Base-by-base conservation (phyloP, 2,113 vertebrate genomes). In the Anolis sagrei region DNA sequence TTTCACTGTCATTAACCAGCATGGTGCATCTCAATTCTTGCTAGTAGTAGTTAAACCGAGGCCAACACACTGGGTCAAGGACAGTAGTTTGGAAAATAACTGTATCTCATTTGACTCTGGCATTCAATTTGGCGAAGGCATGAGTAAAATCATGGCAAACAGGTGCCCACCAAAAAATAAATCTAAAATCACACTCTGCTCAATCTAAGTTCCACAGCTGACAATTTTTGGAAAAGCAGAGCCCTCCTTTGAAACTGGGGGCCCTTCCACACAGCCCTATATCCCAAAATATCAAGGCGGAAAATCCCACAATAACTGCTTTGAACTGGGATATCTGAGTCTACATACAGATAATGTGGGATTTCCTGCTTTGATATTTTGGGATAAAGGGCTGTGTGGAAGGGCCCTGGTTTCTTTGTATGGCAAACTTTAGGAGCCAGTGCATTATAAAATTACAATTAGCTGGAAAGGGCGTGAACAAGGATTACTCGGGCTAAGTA, bases 131-230 rank as follows among this genome's bases (percentile, higher is more conserved):
- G 84, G 84, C 77, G 74, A 36, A 64, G 69, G 62, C 10, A 32
- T 13, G n/a, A 2, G 16, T 64, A 49, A 74, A 86, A 86, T 16
- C 70, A 86, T 48, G 70, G 58, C 36, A 23, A 23, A 49, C 23
- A 36, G 2, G 61, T 5, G 9, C 70, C 78, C 34, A 29, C 78
- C 69, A 80, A 68, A 86, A 86, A 64, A 75, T 74, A 81, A 80
- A 86, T 3, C 44, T 75, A 58, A 81, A 81, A 75, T 78, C 21
- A 14, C 39, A 74, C 58, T 86, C 77, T 86, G 77, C 9, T 29
- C 21, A 36, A 13, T 68, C 73, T 36, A 51, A 32, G 58, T 11
- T 64, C 25, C 77, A 64, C 54, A 73, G 61, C 68, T n/a, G 27
- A 4, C 34, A 14, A 32, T 39, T 27, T 32, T 48, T 79, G 44